A percentile compares a stretch with the other conserved stretches of the same genome.
Evolutionary conservation across 2,888 invertebrate genomes (phyloP).

Genomic region (Sisyra nigra): DNA sequence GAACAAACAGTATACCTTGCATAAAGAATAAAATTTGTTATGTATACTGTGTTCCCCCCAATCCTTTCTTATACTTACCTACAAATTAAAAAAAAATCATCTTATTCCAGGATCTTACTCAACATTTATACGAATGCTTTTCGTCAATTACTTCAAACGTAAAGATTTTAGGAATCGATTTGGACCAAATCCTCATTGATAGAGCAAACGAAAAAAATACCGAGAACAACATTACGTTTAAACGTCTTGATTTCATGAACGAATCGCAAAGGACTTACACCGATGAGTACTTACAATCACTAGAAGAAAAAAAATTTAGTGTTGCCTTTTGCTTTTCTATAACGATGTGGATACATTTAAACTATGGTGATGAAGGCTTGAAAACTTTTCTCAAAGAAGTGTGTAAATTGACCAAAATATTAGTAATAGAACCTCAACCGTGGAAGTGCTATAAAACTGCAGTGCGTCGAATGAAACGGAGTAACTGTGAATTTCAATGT

Average conservation of each 20-base stretch:
- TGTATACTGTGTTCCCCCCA: no score
- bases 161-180: conserved; percentile 51
- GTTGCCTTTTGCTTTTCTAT: conserved; percentile 65
- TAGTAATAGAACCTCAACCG: conserved; percentile 68
- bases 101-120: conserved; percentile 44
- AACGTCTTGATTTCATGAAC: conserved; percentile 42
- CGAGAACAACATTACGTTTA: conserved; percentile 32
- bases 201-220: conserved; percentile 41
- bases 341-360: conserved; percentile 84
- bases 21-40: no score
- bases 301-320: conserved; percentile 38
- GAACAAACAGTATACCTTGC: no score
- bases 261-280: conserved; percentile 23
- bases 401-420: conserved; percentile 32
- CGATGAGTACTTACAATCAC: conserved; percentile 28
- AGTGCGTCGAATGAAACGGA: conserved; percentile 49
- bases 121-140: conserved; percentile 36
- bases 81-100: conserved; percentile 5
- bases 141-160: conserved; percentile 24
- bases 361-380: conserved; percentile 62
- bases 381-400: conserved; percentile 40
- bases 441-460: conserved; percentile 75
- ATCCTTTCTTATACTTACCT: no score
- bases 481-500: conserved; percentile 38
- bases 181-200: conserved; percentile 52